These are phyloP conservation scores for Antennarius striatus DNA, from an alignment of 2,113 vertebrate genomes.

Conservation along the genomic window DNA sequence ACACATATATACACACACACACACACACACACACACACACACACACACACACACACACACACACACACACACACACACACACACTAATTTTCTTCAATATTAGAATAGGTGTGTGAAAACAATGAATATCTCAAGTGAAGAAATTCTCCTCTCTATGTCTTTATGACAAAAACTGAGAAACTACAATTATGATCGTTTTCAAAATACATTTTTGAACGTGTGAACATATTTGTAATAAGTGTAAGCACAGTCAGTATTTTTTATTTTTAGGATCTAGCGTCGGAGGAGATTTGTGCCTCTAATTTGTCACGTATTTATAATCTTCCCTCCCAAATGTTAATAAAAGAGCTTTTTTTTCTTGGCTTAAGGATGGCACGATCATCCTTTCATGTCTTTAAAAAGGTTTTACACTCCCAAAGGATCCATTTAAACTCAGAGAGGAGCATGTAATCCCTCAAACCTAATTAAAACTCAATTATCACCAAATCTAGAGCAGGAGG, in stretches of 20 bases:
- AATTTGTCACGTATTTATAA: conserved; percentile 29
- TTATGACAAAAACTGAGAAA: conserved; percentile 35
- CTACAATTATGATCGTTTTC: conserved; percentile 24
- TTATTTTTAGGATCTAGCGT: no score
- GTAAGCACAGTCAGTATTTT: no score
- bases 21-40: no score
- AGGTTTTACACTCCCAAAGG: conserved; percentile 57
- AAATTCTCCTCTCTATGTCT: conserved; percentile 12
- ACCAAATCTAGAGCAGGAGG: conserved; percentile 55
- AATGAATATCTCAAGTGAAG: conserved; percentile 36
- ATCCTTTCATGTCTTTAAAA: conserved; percentile 63
- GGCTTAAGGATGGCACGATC: conserved; percentile 48
- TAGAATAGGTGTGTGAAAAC: conserved; percentile 25
- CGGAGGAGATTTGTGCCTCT: conserved; percentile 23
- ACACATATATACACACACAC: no score
- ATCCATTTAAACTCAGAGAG: conserved; percentile 58
- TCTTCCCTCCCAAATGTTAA: conserved; percentile 51
- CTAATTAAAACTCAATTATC: conserved; percentile 66
- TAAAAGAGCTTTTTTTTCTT: conserved; percentile 21
- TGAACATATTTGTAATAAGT: not conserved
- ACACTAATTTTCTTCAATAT: conserved; percentile 3
- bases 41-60: no score
- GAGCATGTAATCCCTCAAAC: conserved; percentile 65
- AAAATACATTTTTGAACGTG: conserved; percentile 5
- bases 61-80: no score